Evolutionary conservation across 2,888 invertebrate genomes (phyloP).

Genomic region (Morpho achilles): DNA sequence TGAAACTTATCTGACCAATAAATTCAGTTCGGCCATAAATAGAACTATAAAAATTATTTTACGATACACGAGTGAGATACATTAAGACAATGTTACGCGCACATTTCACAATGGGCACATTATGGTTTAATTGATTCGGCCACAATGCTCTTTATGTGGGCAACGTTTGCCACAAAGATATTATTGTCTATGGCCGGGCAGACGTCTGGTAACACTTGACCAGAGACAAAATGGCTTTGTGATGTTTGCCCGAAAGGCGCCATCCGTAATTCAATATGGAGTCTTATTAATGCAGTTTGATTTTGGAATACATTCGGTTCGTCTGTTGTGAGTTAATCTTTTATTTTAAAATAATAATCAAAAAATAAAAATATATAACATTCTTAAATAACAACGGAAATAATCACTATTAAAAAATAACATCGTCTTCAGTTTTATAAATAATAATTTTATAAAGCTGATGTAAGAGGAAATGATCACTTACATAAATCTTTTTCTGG

Average conservation of each 20-base stretch:
- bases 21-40: slow-evolving; percentile 67
- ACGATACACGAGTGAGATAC: slow-evolving; percentile 69
- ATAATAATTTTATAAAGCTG: no score
- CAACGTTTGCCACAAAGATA: slow-evolving; percentile 63
- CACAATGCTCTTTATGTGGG: slow-evolving; percentile 69
- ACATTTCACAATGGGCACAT: slow-evolving; percentile 72
- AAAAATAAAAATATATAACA: neutral
- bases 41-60: slow-evolving; percentile 75
- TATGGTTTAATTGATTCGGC: slow-evolving; percentile 75
- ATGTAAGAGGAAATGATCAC: no score
- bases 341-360: slow-evolving; percentile 3
- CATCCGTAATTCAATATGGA: slow-evolving; percentile 67
- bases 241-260: slow-evolving; percentile 66
- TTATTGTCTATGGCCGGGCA: slow-evolving; percentile 69
- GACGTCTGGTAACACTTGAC: slow-evolving; percentile 77
- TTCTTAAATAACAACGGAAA: no score
- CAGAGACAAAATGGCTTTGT: slow-evolving; percentile 78
- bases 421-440: neutral
- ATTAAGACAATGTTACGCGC: slow-evolving; percentile 74
- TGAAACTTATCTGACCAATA: slow-evolving; percentile 71
- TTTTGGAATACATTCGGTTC: slow-evolving; percentile 35
- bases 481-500: no score
- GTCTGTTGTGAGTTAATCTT: slow-evolving; percentile 27
- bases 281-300: slow-evolving; percentile 44
- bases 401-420: neutral